Conservation (phyloP, 2,797 vertebrate genomes). For the Mus minutoides region DNA sequence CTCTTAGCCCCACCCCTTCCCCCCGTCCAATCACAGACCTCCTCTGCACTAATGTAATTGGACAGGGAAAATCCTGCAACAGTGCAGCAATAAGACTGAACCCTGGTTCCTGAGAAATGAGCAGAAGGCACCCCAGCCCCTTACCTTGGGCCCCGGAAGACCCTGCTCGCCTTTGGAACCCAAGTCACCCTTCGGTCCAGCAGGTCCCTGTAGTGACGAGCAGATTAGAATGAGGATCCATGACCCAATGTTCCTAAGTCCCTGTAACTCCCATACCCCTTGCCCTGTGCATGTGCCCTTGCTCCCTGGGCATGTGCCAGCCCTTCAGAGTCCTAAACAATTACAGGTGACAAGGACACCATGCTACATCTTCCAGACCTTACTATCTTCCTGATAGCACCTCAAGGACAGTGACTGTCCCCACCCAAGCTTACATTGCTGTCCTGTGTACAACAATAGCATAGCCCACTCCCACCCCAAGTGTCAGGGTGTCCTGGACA, state of each 20-base stretch:
- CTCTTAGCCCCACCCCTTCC: no score
- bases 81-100: no score
- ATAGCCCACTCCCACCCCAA: not conserved
- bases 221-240: not conserved
- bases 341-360: not conserved
- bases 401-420: not conserved
- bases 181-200: slow-evolving; percentile 93
- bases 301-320: no score
- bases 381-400: not conserved
- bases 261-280: rapidly evolving
- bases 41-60: no score
- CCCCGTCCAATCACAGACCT: no score
- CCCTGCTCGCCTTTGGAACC: slow-evolving; percentile 91
- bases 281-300: rapidly evolving
- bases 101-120: not conserved
- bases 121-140: not conserved
- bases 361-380: not conserved
- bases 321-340: not conserved
- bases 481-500: not conserved
- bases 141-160: slow-evolving; percentile 90
- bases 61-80: no score
- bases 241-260: rapidly evolving
- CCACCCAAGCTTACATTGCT: not conserved
- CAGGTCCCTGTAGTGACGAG: slow-evolving; percentile 89
- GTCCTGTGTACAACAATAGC: no score